Evolutionary conservation across 2,888 invertebrate genomes (phyloP).

Genomic region (Bibio marci): DNA sequence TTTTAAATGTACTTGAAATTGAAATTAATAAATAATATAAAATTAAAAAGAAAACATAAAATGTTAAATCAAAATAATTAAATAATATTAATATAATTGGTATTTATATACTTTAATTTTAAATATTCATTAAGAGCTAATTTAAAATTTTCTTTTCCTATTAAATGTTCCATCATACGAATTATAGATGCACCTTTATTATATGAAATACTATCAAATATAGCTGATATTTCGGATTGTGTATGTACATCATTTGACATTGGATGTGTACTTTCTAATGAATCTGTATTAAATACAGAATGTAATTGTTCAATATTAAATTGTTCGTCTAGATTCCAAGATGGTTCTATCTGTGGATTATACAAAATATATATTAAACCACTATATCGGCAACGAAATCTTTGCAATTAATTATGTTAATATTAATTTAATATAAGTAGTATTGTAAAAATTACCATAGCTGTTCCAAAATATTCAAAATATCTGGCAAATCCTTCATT

Average conservation of each 20-base stretch:
- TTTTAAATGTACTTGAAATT: slow-evolving; percentile 21
- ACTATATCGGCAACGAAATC: background rate
- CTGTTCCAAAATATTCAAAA: slow-evolving; percentile 50
- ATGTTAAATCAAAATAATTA: background rate
- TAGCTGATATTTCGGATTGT: slow-evolving; percentile 36
- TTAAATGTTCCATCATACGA: slow-evolving; percentile 47
- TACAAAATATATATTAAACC: background rate
- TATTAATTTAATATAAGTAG: too few relatives aligned
- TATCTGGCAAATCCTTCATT: slow-evolving; percentile 52
- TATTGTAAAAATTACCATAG: too few relatives aligned
- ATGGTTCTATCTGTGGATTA: slow-evolving; percentile 35
- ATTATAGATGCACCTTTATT: slow-evolving; percentile 48
- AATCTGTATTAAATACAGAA: slow-evolving; percentile 39
- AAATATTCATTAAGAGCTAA: slow-evolving; percentile 39
- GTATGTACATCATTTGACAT: slow-evolving; percentile 37
- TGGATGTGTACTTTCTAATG: slow-evolving; percentile 37
- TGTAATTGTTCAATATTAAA: slow-evolving; percentile 56
- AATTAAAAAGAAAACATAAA: background rate
- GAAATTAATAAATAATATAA: background rate
- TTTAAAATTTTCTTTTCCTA: slow-evolving; percentile 35
- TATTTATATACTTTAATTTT: slow-evolving; percentile 26
- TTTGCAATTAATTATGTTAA: too few relatives aligned
- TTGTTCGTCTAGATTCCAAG: slow-evolving; percentile 46
- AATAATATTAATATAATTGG: background rate
- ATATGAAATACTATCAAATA: slow-evolving; percentile 51